Base-by-base conservation (phyloP, 2,888 invertebrate genomes). In the Eulithis testata region DNA sequence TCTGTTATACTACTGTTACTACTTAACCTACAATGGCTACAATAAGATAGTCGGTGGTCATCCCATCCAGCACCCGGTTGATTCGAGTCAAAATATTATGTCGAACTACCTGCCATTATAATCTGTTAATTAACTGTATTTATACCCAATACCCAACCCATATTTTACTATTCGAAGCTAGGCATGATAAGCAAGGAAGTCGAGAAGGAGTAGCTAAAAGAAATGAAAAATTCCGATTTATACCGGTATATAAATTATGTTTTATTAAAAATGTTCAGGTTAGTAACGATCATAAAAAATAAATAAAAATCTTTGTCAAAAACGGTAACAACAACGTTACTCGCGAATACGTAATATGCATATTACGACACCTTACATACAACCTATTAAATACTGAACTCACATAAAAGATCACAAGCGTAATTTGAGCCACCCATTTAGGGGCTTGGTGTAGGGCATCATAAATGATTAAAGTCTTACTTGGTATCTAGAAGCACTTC, bases 401-500 rank as follows among this genome's bases (percentile, higher is more conserved):
- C 90, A 92, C 87, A 88, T 84, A 78, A 83, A 83, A 90, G 85
- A 92, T 92, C 91, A 92, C 92, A 91, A 92, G 92, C 91, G 91
- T 91, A 89, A 81, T 87, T 90, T 90, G 91, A 90, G 91, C 89
- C 88, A 82, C 87, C 90, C 90, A 76, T 77, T 78, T 75, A 81
- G 84, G 89, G 86, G 85, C 84, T 83, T 84, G 87, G 88, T 90
- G 90, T 89, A 87, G 89, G 91, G 90, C 90, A 88, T 91, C 89
- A 90, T 89, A 85, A 81, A 81, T 86, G 85, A 89, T 84, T 81
- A 83, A 88, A 90, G 90, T 90, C 90, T 90, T 86, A 89, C 80
- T 87, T 85, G 86, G 75, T 77, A 79, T 77, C 87, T 89, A 90
- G 89, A 89, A 90, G 85, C 98, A 98, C 95, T 98, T 98, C 94